Percentiles rank a stretch among this genome's conserved stretches.
These are phyloP conservation scores for Malacoraja senta DNA, from an alignment of 2,797 vertebrate species.

Conservation along the genomic window DNA sequence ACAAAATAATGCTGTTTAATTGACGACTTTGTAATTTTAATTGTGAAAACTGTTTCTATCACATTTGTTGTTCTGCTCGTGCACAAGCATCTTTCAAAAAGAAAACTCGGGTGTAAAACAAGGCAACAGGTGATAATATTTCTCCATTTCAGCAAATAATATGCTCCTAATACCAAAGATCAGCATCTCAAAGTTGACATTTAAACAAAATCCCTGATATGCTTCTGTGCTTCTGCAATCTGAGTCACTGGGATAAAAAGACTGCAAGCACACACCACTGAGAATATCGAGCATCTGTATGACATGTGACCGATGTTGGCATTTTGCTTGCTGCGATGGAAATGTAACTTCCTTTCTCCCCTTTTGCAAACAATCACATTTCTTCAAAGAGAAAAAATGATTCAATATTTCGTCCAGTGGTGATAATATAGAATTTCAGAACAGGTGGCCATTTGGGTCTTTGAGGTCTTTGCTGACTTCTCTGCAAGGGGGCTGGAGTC, in stretches of 20 bases:
- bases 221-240: neutral
- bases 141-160: constrained; percentile 33
- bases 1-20: neutral
- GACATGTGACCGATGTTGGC: neutral
- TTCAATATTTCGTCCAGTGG: too few relatives aligned
- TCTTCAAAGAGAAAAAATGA: neutral
- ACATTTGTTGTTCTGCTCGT: neutral
- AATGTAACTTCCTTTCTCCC: neutral
- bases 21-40: neutral
- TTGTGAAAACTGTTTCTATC: neutral
- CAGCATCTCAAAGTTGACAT: constrained; percentile 24
- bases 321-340: neutral
- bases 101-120: neutral
- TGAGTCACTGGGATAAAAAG: constrained; percentile 5
- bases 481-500: too few relatives aligned
- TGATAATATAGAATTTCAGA: too few relatives aligned
- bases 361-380: neutral
- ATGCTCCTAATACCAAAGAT: constrained; percentile 13
- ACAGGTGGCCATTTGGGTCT: too few relatives aligned
- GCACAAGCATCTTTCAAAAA: neutral
- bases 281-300: neutral
- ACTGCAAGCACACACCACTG: neutral
- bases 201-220: constrained; percentile 35
- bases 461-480: too few relatives aligned
- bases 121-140: constrained; percentile 11